Evolutionary conservation across 2,888 invertebrate species (phyloP), one percentile per base, ranked within the genome.

Genomic region (Seira musarum): DNA sequence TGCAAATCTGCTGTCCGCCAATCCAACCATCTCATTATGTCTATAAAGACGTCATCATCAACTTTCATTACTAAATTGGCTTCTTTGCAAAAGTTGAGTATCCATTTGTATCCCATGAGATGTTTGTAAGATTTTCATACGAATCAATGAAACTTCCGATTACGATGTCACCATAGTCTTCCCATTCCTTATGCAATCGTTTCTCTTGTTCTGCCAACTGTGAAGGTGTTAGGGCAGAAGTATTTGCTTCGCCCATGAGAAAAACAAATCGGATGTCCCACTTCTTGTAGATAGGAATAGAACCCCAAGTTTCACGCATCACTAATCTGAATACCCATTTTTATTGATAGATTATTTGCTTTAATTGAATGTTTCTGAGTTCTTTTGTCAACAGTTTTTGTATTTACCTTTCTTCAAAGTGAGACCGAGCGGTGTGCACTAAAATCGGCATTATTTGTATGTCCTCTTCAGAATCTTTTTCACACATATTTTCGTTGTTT

Each of bases 21-120:
- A 2, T n/a, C n/a, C n/a, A n/a, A n/a, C n/a, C n/a, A n/a, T n/a
- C n/a, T n/a, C n/a, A n/a, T n/a, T n/a, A 87, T 84, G 68, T 87
- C 87, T 35, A 88, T 83, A 83, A 87, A 87, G 5, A 86, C 85
- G 69, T 88, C 88, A 65, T 88, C 88, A 65, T 88, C 88, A 22
- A 85, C 80, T 78, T 88, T 88, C 17, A 88, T 72, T 21, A 87
- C 71, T 60, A 85, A 88, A 0, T 83, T 84, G 2, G 87, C 84
- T 2, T 74, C 75, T 3, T 85, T 82, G 65, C 87, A 87, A 72
- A 78, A 86, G 6, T 81, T 73, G 1, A 78, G n/a, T 0, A 85
- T 83, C 87, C 87, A 88, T 82, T 87, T 86, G 82, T 87, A 87
- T 15, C 87, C 86, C 78, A 87, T 81, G 24, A 88, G 70, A 78